Conservation (phyloP, 2,888 invertebrate genomes). For the Embidobia sp. region DNA sequence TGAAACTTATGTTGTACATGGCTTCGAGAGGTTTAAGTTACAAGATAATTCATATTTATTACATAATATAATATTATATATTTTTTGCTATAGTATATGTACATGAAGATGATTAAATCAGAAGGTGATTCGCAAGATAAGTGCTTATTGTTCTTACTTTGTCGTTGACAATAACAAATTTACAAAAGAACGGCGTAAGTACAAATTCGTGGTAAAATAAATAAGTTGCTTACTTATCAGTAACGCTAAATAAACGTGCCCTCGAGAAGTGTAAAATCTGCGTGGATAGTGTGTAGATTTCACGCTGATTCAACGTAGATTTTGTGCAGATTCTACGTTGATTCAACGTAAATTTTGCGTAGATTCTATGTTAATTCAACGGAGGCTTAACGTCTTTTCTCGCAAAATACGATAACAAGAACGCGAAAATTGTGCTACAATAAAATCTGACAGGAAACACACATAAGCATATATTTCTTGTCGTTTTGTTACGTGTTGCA, state of each 20-base stretch:
- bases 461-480: background rate
- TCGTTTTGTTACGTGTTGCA: slow-evolving; percentile 18
- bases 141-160: background rate
- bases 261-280: no score
- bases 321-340: no score
- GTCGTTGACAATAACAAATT: slow-evolving; percentile 16
- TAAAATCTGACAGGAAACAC: slow-evolving; percentile 32
- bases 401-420: no score
- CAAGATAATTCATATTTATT: slow-evolving; percentile 21
- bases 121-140: slow-evolving; percentile 6
- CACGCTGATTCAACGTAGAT: no score
- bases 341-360: no score
- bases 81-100: slow-evolving; percentile 50
- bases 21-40: slow-evolving; percentile 50
- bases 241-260: slow-evolving; percentile 20
- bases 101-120: slow-evolving; percentile 36
- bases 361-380: no score
- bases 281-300: no score
- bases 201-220: slow-evolving; percentile 44
- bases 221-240: slow-evolving; percentile 30
- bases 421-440: slow-evolving; percentile 31
- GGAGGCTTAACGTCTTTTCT: no score
- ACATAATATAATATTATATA: slow-evolving; percentile 48
- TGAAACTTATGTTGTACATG: slow-evolving; percentile 56
- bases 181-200: slow-evolving; percentile 33